Evolutionary conservation across 2,113 vertebrate genomes (phyloP).

Genomic region (Struthidea cinerea): DNA sequence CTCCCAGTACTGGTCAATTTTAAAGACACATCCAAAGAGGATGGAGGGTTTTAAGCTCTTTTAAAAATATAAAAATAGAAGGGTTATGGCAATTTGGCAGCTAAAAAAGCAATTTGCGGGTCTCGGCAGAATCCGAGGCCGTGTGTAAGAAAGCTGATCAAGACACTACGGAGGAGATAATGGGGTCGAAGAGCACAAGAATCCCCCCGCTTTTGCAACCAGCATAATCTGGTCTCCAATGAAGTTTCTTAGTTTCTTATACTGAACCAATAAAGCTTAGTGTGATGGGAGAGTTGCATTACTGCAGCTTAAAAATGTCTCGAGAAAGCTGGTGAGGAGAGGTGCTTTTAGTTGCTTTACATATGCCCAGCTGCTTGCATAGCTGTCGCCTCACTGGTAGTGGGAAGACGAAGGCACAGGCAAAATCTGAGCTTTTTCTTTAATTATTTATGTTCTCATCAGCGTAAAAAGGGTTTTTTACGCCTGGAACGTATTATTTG

Average conservation of each 20-base stretch:
- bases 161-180: conserved; percentile 74
- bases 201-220: conserved; percentile 62
- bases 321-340: conserved; percentile 63
- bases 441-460: not conserved
- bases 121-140: conserved; percentile 64
- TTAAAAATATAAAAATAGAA: conserved; percentile 80
- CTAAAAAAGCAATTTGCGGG: conserved; percentile 70
- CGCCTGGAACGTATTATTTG: not conserved
- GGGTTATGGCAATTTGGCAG: conserved; percentile 79
- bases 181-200: conserved; percentile 69
- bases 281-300: conserved; percentile 71
- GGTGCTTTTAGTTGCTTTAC: conserved; percentile 26
- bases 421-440: conserved; percentile 62
- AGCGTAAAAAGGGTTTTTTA: not conserved
- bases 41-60: conserved; percentile 77
- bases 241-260: conserved; percentile 85
- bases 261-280: conserved; percentile 82
- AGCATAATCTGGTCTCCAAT: conserved; percentile 84
- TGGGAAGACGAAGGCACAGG: conserved; percentile 42
- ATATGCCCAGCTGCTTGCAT: conserved; percentile 29
- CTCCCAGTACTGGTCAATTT: conserved; percentile 76
- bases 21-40: conserved; percentile 77
- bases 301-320: conserved; percentile 69
- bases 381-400: not conserved
- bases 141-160: conserved; percentile 76